Evolutionary conservation across 2,888 invertebrate genomes (phyloP), one percentile per base, ranked within the genome.

Genomic region (Neelides folsomi): DNA sequence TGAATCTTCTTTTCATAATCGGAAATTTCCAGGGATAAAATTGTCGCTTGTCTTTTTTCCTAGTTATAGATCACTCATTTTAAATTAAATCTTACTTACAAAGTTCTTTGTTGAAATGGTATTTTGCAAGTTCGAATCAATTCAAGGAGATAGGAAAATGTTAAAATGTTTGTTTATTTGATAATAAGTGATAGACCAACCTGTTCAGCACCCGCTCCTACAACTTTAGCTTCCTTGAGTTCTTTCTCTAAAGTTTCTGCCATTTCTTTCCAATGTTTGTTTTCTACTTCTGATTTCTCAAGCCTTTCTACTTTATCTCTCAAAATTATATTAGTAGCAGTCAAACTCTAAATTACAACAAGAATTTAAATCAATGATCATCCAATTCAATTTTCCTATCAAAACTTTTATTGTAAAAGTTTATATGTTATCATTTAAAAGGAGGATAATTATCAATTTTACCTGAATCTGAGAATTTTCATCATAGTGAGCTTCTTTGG

Each of bases 1-100:
- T 58, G 59, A 9, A 64, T 47, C 41, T 64, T 64, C 41, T 59
- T 60, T 43, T 64, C 64, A 40, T 64, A 64, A 34, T 64, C 62
- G 2, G 62, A 57, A 8, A 64, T 60, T 52, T 64, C 62, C 13
- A 64, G 41, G 5, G 62, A 59, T 12, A 64, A 49, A 13, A 64
- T 59, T 18, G 60, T 57, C 19, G 55, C 56, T 45, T 62, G 64
- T 50, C 58, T 39, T 45, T 64, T 62, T 19, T 64, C 64, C 49
- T 59, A 53, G 20, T 54, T 50, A 27, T 27, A 3, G 7, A 27
- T 27, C 7, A 27, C 3, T 27, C 27, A 7, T 27, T 27, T n/a
- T n/a, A n/a, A n/a, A n/a, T n/a, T n/a, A n/a, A n/a, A n/a, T n/a
- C n/a, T n/a, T n/a, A n/a, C n/a, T n/a, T n/a, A n/a, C n/a, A n/a